These are phyloP conservation scores for Athene cunicularia DNA, from an alignment of 2,113 vertebrate genomes.

Conservation along the genomic window DNA sequence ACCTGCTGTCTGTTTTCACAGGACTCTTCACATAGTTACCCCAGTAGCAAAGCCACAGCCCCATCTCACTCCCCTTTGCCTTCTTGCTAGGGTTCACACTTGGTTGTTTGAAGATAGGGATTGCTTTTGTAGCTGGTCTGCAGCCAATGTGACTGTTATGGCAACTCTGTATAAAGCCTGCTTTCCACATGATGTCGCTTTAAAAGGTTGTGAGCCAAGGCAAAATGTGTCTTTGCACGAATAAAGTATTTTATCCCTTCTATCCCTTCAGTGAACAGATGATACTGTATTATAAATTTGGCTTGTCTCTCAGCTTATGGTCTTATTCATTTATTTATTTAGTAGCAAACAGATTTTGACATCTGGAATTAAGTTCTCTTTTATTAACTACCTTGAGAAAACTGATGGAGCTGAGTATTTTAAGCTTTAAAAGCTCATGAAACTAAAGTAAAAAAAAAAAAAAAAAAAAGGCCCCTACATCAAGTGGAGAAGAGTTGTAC, in stretches of 20 bases:
- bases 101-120: not conserved
- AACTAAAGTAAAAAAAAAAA: not conserved
- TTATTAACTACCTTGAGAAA: constrained; percentile 41
- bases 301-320: constrained; percentile 11
- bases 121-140: not conserved
- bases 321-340: constrained; percentile 52
- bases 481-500: not conserved
- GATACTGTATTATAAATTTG: constrained; percentile 16
- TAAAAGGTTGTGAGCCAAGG: not conserved
- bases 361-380: constrained; percentile 52
- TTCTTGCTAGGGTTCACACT: not conserved
- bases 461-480: not conserved
- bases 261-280: not conserved
- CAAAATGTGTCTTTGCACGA: not conserved
- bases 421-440: constrained; percentile 12
- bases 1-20: not conserved
- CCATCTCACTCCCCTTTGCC: not conserved
- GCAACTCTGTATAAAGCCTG: not conserved
- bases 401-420: constrained; percentile 4
- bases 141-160: not conserved
- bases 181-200: not conserved
- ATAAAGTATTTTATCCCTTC: constrained; percentile 4
- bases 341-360: constrained; percentile 31
- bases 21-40: not conserved
- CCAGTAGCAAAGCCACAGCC: not conserved